These are phyloP conservation scores for Regulus satrapa DNA, from an alignment of 2,113 vertebrate species.

Conservation along the genomic window DNA sequence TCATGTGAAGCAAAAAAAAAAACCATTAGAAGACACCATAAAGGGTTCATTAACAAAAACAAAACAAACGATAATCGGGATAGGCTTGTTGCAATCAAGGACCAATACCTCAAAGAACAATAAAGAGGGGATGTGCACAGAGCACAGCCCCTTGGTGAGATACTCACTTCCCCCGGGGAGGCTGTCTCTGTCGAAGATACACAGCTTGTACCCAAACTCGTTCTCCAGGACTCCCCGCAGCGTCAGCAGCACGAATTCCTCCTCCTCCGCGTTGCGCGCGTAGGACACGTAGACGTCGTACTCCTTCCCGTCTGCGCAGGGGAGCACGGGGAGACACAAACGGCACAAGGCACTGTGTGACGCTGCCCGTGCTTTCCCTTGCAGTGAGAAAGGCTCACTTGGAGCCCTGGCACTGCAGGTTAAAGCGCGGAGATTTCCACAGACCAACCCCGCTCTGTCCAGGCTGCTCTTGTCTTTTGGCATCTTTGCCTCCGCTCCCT, in stretches of 20 bases:
- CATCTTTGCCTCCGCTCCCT: background rate
- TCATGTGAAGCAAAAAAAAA: background rate
- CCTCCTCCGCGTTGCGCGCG: conserved; percentile 89
- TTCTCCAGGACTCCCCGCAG: conserved; percentile 88
- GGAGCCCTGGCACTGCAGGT: background rate
- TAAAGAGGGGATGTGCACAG: background rate
- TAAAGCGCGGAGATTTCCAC: background rate
- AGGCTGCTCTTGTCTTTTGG: background rate
- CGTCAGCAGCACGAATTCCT: conserved; percentile 89
- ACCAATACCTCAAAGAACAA: background rate
- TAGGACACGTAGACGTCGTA: conserved; percentile 97
- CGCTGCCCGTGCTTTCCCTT: background rate
- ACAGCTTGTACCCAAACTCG: conserved; percentile 91
- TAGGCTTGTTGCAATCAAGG: background rate
- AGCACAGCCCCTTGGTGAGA: background rate
- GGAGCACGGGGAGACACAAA: background rate
- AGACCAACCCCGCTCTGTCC: background rate
- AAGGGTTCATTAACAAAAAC: background rate
- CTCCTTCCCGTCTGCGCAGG: conserved; percentile 85
- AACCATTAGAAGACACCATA: background rate
- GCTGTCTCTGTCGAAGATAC: conserved; percentile 95
- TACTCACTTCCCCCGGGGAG: conserved; percentile 96
- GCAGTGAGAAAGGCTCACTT: background rate
- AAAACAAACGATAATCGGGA: background rate
- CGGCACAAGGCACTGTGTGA: background rate